These are phyloP conservation scores for Gymnobelideus leadbeateri DNA, from an alignment of 2,113 vertebrate species.

Conservation along the genomic window DNA sequence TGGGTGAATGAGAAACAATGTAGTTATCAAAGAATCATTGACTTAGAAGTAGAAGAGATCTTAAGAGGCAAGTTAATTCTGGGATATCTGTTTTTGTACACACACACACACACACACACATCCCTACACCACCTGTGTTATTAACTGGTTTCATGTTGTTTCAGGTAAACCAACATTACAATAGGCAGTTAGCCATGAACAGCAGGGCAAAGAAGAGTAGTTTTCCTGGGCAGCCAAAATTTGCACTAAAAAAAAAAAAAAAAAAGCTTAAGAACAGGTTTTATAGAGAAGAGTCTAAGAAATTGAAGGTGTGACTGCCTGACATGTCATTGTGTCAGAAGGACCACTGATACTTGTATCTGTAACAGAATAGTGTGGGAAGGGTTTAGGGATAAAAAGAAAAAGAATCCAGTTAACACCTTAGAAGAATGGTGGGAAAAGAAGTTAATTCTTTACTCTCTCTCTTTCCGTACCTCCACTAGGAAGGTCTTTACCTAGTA, in stretches of 20 bases:
- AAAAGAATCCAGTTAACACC: background rate
- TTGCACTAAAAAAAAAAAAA: background rate
- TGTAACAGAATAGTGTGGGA: background rate
- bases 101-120: background rate
- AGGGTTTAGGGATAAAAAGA: background rate
- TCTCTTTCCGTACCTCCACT: background rate
- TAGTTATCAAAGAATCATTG: background rate
- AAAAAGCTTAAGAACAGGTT: background rate
- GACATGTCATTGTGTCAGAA: background rate
- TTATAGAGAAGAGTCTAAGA: background rate
- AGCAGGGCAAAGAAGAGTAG: background rate
- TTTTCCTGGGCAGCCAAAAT: background rate
- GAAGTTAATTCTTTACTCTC: background rate
- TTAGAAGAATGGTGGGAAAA: background rate
- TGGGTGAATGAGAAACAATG: conserved; percentile 12
- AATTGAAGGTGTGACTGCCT: background rate
- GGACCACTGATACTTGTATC: background rate
- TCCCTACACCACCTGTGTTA: too few relatives aligned
- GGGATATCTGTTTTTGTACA: background rate
- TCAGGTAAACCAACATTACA: background rate
- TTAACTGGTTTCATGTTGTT: background rate
- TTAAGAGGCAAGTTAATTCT: background rate
- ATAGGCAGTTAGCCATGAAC: background rate
- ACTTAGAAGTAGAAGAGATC: background rate
- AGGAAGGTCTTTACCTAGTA: background rate